These are phyloP conservation scores for Hyperoplus immaculatus DNA, from an alignment of 2,797 vertebrate species.

Conservation along the genomic window DNA sequence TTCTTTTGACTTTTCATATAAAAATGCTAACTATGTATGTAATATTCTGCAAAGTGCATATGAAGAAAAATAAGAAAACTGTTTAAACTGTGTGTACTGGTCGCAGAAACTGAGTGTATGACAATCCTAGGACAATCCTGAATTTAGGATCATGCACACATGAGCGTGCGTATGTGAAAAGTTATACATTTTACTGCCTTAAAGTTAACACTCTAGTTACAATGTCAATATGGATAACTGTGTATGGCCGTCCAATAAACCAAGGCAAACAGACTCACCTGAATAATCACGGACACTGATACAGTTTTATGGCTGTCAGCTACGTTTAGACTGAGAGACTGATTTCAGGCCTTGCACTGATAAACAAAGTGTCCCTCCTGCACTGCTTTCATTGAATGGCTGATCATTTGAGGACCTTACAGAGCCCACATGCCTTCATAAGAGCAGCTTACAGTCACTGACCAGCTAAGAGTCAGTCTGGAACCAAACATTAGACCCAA, in stretches of 20 bases:
- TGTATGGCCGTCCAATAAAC: constrained; percentile 31
- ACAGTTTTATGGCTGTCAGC: constrained; percentile 61
- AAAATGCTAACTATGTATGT: not conserved
- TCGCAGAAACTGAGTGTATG: not conserved
- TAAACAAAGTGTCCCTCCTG: constrained; percentile 24
- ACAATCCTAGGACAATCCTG: not conserved
- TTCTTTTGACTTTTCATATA: no score
- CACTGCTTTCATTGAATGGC: constrained; percentile 29
- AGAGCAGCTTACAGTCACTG: constrained; percentile 43
- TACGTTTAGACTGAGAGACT: constrained; percentile 3
- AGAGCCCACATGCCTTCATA: constrained; percentile 8
- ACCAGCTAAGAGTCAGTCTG: constrained; percentile 24
- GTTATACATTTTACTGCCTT: not conserved
- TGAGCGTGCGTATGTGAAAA: not conserved
- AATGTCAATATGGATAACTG: constrained; percentile 38
- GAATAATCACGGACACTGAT: constrained; percentile 41
- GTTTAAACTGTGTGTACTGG: not conserved
- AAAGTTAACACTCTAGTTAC: constrained; percentile 17
- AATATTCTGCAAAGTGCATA: not conserved
- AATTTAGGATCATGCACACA: constrained; percentile 12
- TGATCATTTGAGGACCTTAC: constrained; percentile 53
- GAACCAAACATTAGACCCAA: constrained; percentile 40
- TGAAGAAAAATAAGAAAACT: not conserved
- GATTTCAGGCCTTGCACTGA: constrained; percentile 20
- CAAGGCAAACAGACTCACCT: constrained; percentile 36